Base-by-base conservation (phyloP, 2,888 invertebrate species). In the Archips crataeganus region DNA sequence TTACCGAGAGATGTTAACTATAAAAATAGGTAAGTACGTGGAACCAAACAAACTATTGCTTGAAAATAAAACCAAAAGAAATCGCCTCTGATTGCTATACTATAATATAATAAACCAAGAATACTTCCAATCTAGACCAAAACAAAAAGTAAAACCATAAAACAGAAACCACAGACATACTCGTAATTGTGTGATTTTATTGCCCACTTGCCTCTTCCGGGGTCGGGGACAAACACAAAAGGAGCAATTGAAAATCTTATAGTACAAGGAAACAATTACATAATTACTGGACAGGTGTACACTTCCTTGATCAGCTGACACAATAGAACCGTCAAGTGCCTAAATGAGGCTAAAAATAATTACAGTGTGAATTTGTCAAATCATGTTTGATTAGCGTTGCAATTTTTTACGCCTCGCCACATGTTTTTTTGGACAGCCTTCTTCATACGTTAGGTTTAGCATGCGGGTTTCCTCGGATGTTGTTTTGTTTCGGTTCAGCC, bases 261-360 rank as follows among this genome's bases (percentile, higher is more conserved):
- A 68, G 68, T 73, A 69, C 60, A 11, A 74, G 69, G 65, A 74
- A 70, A 74, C 68, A 65, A 74, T 74, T 64, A 74, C 36, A 74
- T 74, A 60, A 70, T 64, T 70, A 74, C 34, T 39, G 49, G 39
- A 47, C 60, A 15, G 42, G 49, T 5, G 49, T 32, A 57, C 15
- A 54, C 73, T 57, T 63, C 73, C 73, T 73, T 73, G 73, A 62
- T 73, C 47, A 42, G 65, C 47, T 63, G 62, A 54, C 47, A 73
- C 73, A 73, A 73, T 69, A 39, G 73, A 59, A 63, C 47, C 63
- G 72, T 39, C 68, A 57, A 47, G 45, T 45, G 51, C 8, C 63
- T 42, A 59, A 73, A 73, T 73, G 68, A 73, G 63, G 57, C 63
- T 60, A 64, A 59, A 68, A 54, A 63, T 68, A 73, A 73, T 73